A percentile compares a stretch with the other conserved stretches of the same genome.
Conservation (phyloP, 2,797 vertebrate species). For the Capromys pilorides region DNA sequence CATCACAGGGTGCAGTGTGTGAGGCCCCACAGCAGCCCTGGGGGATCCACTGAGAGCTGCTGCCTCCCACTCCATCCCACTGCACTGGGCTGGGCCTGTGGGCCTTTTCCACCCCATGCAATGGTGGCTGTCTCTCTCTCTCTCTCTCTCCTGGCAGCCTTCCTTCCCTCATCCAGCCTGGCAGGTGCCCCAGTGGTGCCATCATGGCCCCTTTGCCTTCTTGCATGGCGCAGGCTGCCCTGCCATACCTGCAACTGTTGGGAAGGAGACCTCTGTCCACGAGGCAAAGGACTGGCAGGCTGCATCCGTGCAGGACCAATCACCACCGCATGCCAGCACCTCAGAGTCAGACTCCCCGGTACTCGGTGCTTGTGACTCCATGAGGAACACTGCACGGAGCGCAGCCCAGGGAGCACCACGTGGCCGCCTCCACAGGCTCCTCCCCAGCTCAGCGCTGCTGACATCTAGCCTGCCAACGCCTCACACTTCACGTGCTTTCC, state of each 20-base stretch:
- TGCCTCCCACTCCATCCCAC: not conserved
- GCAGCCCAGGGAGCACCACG: not conserved
- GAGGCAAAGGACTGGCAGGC: not conserved
- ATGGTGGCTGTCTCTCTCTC: not conserved
- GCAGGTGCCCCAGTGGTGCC: too few relatives aligned
- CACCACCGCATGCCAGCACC: accelerated
- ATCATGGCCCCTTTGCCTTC: not conserved
- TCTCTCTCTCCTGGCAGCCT: not conserved
- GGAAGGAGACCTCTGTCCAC: not conserved
- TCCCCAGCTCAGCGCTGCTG: not conserved
- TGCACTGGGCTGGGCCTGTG: not conserved
- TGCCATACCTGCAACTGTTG: not conserved
- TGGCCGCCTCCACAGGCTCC: not conserved
- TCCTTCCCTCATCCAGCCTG: not conserved
- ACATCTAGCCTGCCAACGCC: not conserved
- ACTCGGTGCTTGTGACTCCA: not conserved
- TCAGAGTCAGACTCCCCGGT: not conserved
- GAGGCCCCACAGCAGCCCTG: not conserved
- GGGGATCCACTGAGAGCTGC: not conserved
- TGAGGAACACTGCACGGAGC: not conserved
- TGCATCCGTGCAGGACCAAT: not conserved
- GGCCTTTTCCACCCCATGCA: not conserved
- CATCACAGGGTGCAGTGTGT: not conserved
- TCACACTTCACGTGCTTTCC: not conserved
- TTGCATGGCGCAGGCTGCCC: not conserved